Evolutionary conservation across 2,888 invertebrate species (phyloP).

Genomic region (Rhingia rostrata): DNA sequence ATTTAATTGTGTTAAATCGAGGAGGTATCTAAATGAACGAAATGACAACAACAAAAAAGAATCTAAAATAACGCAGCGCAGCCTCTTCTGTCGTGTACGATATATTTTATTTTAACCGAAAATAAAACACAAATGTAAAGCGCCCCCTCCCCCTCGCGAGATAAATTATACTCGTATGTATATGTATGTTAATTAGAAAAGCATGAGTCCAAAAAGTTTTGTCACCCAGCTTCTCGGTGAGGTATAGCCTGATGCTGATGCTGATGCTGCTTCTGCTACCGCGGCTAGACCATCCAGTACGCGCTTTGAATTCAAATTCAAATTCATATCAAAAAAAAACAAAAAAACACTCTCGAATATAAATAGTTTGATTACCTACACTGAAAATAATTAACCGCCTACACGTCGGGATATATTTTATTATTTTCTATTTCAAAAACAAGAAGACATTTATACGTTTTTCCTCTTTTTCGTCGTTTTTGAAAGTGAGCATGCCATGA

Average conservation of each 20-base stretch:
- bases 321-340: conserved; percentile 55
- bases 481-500: conserved; percentile 10
- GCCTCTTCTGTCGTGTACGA: conserved; percentile 68
- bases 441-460: conserved; percentile 52
- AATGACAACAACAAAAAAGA: conserved; percentile 3
- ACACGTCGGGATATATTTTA: conserved; percentile 73
- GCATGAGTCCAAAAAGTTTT: conserved; percentile 69
- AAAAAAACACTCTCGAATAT: conserved; percentile 60
- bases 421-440: conserved; percentile 73
- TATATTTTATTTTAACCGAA: conserved; percentile 59
- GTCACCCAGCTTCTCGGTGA: conserved; percentile 57
- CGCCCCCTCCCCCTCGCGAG: conserved; percentile 40
- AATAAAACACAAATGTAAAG: conserved; percentile 38
- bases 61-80: conserved; percentile 58
- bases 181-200: conserved; percentile 74
- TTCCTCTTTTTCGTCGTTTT: conserved; percentile 7
- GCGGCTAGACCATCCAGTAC: conserved; percentile 32
- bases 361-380: conserved; percentile 75
- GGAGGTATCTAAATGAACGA: conserved; percentile 38
- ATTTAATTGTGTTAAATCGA: conserved; percentile 64
- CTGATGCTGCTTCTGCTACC: conserved; percentile 1
- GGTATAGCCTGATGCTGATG: too few species aligned
- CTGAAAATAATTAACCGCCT: conserved; percentile 75
- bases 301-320: conserved; percentile 51
- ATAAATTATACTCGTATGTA: conserved; percentile 57